Percentiles rank a stretch among this genome's conserved stretches.
Evolutionary conservation across 2,888 invertebrate species (phyloP).

Genomic region (Himalopsyche tibetana): DNA sequence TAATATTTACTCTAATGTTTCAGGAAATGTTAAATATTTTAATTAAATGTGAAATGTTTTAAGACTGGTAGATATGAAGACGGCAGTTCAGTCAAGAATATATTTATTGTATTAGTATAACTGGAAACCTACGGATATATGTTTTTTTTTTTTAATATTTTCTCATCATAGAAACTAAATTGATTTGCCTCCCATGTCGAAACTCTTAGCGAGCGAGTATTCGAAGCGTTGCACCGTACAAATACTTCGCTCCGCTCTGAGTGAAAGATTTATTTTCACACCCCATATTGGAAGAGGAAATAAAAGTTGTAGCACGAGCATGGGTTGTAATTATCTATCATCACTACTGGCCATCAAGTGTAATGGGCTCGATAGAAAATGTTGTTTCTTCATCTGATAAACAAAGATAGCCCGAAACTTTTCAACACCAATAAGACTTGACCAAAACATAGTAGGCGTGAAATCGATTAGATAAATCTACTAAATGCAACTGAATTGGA

Average conservation of each 20-base stretch:
- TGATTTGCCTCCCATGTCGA: slow-evolving; percentile 19
- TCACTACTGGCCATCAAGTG: slow-evolving; percentile 1
- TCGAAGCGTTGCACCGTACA: background rate
- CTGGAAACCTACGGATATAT: too few species aligned
- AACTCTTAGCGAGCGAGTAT: background rate
- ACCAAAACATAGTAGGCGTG: slow-evolving; percentile 19
- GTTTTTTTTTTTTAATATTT: background rate
- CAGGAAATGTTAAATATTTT: too few species aligned
- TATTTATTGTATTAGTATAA: too few species aligned
- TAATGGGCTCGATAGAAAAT: slow-evolving; percentile 7
- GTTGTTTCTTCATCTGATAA: slow-evolving; percentile 30
- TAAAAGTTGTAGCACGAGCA: slow-evolving; percentile 20
- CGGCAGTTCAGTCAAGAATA: too few species aligned
- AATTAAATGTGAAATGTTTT: too few species aligned
- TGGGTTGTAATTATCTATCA: slow-evolving; percentile 34
- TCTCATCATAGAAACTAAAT: slow-evolving; percentile 31
- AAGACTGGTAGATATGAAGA: too few species aligned
- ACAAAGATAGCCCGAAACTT: background rate
- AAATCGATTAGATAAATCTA: slow-evolving; percentile 4
- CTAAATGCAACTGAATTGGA: slow-evolving; percentile 11
- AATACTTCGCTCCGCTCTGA: background rate
- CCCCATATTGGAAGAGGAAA: slow-evolving; percentile 24
- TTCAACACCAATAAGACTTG: background rate
- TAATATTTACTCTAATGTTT: too few species aligned
- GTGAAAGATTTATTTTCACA: slow-evolving; percentile 13